These are phyloP conservation scores for Acrocephalus kingi DNA, from an alignment of 2,113 vertebrate genomes.

Conservation along the genomic window DNA sequence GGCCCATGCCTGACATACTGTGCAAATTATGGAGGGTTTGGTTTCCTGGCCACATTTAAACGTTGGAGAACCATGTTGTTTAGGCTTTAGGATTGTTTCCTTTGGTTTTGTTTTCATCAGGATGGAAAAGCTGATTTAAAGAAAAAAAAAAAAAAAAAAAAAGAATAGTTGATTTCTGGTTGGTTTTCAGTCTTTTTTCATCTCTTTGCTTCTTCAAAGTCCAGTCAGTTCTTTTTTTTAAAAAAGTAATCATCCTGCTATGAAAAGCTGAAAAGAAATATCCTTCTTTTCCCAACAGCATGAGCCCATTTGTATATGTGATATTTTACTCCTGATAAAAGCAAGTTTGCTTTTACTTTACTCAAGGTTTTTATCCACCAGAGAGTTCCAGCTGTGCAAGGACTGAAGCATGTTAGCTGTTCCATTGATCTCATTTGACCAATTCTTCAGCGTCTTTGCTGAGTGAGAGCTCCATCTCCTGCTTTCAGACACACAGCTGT, in stretches of 20 bases:
- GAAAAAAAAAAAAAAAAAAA: not conserved
- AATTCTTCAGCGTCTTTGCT: not conserved
- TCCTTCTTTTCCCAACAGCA: not conserved
- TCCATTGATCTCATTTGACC: not conserved
- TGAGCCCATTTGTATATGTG: not conserved
- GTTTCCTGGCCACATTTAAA: not conserved
- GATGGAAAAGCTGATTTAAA: constrained; percentile 21
- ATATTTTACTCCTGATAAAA: not conserved
- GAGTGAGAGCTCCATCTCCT: not conserved
- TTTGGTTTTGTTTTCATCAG: constrained; percentile 25
- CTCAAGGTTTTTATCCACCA: not conserved
- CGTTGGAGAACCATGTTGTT: not conserved
- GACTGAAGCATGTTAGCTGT: not conserved
- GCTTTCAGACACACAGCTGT: not conserved
- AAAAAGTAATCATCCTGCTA: not conserved
- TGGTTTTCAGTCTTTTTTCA: not conserved
- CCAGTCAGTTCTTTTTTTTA: not conserved
- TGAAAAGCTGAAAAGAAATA: not conserved
- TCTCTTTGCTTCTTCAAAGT: not conserved
- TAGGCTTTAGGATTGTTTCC: constrained; percentile 6
- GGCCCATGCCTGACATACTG: not conserved
- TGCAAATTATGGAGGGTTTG: constrained; percentile 27
- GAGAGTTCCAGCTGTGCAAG: not conserved
- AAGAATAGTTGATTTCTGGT: not conserved
- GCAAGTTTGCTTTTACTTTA: not conserved